Base-by-base conservation (phyloP, 2,797 vertebrate species). In the Manis crassicaudata region DNA sequence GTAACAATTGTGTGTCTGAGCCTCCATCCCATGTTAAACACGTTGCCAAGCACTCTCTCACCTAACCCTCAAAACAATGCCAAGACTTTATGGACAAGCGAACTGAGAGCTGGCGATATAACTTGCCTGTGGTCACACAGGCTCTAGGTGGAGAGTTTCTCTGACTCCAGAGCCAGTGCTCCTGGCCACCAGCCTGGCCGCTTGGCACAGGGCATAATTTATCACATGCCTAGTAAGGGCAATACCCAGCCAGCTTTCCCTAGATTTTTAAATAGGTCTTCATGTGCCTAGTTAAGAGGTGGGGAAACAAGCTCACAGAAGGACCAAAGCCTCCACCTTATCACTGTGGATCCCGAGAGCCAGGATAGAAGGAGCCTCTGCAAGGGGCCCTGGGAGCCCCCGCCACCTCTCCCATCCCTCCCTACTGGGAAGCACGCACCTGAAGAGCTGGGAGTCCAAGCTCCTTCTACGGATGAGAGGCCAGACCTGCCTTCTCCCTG, bases 1-100 rank as follows among this genome's bases (percentile, higher is more conserved):
- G 0, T 17, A 5, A 43, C 40, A 14, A 11, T 16, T 23, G 54
- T 23, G 12, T 1, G 17, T 0, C 3, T 29, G 54, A 62, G 65
- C 54, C 54, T 72, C 37, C 37, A 13, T 54, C 16, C 16, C 12
- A 2, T 23, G 13, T 50, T 72, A 25, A 21, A 16, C 29, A 6
- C 17, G 0, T 29, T 72, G 40, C 32, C 21, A 37, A 82, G 12
- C 40, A 16, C 16, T 58, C 27, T 43, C 65, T 52, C 17, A 3
- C 50, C 37, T 50, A 35, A 17, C 72, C 77, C 54, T 25, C 40
- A 60, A 43, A 50, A 52, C 2, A 7, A 43, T 32, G 32, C 76
- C 46, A 50, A 70, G 23, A 21, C 56, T 58, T 68, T 46, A 90
- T 20, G n/a, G 37, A 60, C 0, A 1, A 68, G 52, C 70, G 60